Base-by-base conservation (phyloP, 2,113 vertebrate species). In the Psittacus erithacus region DNA sequence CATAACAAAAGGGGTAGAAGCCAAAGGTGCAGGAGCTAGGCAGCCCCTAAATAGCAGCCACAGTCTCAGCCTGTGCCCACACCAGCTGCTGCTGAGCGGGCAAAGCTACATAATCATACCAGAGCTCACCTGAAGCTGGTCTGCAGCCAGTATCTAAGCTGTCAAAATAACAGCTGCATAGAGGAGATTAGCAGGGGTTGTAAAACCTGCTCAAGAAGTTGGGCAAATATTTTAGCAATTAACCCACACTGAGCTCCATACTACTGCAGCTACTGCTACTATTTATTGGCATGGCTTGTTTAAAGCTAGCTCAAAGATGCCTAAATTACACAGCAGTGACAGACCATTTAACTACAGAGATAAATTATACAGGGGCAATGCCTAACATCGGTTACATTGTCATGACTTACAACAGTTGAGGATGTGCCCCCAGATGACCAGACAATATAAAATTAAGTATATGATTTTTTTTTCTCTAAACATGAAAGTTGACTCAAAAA, bases 191-290 rank as follows among this genome's bases (percentile, higher is more conserved):
- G 91, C 84, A 73, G 35, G 73, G 77, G 77, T 28, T 96, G 95
- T 91, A 95, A 97, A 96, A 96, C 92, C 93, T 95, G 95, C 90
- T 95, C 94, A 86, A 96, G 95, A 91, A 91, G 81, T 77, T 53
- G 38, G 70, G 75, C 92, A 97, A 95, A 96, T 95, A 96, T 87
- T 96, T 95, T 52, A 91, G 91, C 93, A 94, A 90, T 97, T 95
- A 96, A 94, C 87, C 91, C 67, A 35, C 78, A 19, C 22, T 13
- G 75, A 94, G 63, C 70, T 79, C 89, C 10, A 0, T 73, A 73
- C 89, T 87, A 75, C 86, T 75, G 88, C 79, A 78, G 74, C 60
- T 84, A 20, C 65, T 64, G 86, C 83, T 77, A 74, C 78, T 67
- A 69, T 55, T 80, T 80, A 79, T 94, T 22, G 28, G 65, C 44